Evolutionary conservation across 2,113 vertebrate species (phyloP).

Genomic region (Nanorana parkeri): DNA sequence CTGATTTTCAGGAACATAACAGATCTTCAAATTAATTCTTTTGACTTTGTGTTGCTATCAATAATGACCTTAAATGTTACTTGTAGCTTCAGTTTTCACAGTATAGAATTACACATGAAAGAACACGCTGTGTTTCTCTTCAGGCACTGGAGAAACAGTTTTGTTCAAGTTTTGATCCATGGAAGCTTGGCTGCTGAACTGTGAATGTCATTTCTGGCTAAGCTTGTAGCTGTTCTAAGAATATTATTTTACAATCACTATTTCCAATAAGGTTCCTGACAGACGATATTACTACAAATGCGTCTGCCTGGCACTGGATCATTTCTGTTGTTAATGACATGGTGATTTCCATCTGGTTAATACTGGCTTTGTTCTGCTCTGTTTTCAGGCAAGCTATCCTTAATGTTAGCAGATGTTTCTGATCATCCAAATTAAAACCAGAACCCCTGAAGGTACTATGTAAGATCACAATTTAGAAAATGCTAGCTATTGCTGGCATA

Average conservation of each 20-base stretch:
- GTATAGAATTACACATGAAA: constrained; percentile 46
- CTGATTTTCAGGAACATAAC: background rate
- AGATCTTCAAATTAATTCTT: constrained; percentile 29
- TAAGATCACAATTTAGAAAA: constrained; percentile 55
- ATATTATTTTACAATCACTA: constrained; percentile 46
- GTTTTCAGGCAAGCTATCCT: constrained; percentile 36
- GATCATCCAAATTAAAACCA: constrained; percentile 48
- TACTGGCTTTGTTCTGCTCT: constrained; percentile 36
- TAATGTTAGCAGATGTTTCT: constrained; percentile 55
- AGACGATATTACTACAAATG: constrained; percentile 37
- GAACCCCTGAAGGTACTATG: constrained; percentile 54
- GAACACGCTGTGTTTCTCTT: constrained; percentile 47
- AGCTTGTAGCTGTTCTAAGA: constrained; percentile 34
- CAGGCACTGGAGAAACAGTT: constrained; percentile 36
- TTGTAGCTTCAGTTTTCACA: constrained; percentile 38
- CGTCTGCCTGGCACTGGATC: constrained; percentile 18
- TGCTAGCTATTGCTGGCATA: constrained; percentile 44
- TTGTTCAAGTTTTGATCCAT: constrained; percentile 39
- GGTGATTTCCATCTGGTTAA: constrained; percentile 54
- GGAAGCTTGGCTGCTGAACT: constrained; percentile 40
- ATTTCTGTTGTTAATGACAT: constrained; percentile 45
- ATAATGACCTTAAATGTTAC: constrained; percentile 40
- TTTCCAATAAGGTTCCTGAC: constrained; percentile 47
- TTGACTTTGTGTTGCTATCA: constrained; percentile 18
- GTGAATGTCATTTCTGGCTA: constrained; percentile 41